Percentiles rank a stretch among this genome's conserved stretches.
Conservation (phyloP, 1,140 invertebrate genomes). For the Helicoverpa armigera region DNA sequence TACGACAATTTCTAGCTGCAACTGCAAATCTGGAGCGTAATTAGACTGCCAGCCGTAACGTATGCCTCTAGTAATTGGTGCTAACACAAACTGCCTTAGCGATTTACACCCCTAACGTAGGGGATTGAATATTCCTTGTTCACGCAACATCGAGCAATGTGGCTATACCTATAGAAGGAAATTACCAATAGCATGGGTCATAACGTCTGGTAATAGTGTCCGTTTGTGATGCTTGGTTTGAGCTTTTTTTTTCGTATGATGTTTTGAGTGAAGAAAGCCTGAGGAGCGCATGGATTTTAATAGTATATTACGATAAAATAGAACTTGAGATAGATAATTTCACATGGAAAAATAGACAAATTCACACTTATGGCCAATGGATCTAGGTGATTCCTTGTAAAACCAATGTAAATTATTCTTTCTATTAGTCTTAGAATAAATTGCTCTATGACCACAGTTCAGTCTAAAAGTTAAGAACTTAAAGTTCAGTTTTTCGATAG, state of each 20-base stretch:
- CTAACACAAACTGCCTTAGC: conserved; percentile 10
- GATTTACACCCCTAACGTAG: conserved; percentile 24
- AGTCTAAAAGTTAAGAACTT: not conserved
- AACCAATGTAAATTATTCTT: too few relatives aligned
- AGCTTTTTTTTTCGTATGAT: not conserved
- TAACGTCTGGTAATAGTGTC: not conserved
- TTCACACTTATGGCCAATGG: too few relatives aligned
- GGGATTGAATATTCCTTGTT: conserved; percentile 14
- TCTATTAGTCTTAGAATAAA: too few relatives aligned
- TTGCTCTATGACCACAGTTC: not conserved
- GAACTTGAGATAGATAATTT: too few relatives aligned
- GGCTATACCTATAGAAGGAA: not conserved
- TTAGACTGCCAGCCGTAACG: not conserved
- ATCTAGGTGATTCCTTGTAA: too few relatives aligned
- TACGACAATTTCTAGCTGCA: not conserved
- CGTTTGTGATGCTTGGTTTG: not conserved
- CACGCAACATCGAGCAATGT: not conserved
- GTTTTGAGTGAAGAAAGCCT: too few relatives aligned
- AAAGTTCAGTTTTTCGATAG: not conserved
- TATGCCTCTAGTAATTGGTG: not conserved
- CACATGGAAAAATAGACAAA: too few relatives aligned
- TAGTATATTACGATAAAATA: too few relatives aligned
- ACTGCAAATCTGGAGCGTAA: not conserved
- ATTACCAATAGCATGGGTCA: not conserved
- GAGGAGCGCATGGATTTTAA: too few relatives aligned